Percentiles rank a stretch among this genome's conserved stretches.
Evolutionary conservation across 2,888 invertebrate species (phyloP).

Genomic region (Hoplodrina blanda): DNA sequence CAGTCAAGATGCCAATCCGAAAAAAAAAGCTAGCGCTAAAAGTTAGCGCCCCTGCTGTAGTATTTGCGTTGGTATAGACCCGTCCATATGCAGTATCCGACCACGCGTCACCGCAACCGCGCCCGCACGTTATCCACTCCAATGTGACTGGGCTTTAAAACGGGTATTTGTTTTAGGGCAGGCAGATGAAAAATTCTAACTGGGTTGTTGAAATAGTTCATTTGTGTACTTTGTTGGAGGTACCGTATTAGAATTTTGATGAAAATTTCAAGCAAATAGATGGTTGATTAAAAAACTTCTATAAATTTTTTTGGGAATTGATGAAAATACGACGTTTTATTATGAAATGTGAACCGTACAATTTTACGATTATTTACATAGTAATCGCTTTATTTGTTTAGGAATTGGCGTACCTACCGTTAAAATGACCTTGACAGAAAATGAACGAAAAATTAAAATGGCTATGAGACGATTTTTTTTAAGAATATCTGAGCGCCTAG

Average conservation of each 20-base stretch:
- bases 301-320: not conserved
- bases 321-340: not conserved
- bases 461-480: no score
- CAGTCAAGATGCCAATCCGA: no score
- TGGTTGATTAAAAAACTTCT: not conserved
- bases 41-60: no score
- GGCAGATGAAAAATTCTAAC: slow-evolving; percentile 1
- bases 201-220: slow-evolving; percentile 2
- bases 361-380: not conserved
- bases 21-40: no score
- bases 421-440: no score
- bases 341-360: not conserved
- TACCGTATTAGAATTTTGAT: slow-evolving; percentile 2
- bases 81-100: no score
- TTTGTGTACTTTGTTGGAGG: not conserved
- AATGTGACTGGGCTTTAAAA: not conserved
- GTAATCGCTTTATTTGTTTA: not conserved
- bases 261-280: not conserved
- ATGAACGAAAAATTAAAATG: no score
- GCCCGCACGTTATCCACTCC: not conserved
- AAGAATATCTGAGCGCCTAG: no score
- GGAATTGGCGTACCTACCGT: no score
- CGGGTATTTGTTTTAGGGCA: slow-evolving; percentile 11
- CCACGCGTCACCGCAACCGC: no score
- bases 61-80: no score